Evolutionary conservation across 2,888 invertebrate species (phyloP).

Genomic region (Horisme vitalbata): DNA sequence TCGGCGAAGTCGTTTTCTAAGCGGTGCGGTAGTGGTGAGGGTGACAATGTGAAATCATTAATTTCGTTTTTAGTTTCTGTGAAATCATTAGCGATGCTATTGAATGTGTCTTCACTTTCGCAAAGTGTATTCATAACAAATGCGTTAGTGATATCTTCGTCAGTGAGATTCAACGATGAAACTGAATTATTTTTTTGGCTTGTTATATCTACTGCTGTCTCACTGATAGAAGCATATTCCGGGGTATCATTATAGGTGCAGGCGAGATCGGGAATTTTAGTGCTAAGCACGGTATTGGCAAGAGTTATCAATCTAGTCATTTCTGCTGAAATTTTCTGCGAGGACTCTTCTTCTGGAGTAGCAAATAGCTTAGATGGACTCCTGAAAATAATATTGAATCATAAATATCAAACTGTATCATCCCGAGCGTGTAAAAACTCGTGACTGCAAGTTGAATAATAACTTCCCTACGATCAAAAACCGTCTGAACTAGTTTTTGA

Average conservation of each 20-base stretch:
- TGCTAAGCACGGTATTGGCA: constrained; percentile 75
- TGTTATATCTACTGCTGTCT: constrained; percentile 35
- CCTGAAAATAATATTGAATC: constrained; percentile 54
- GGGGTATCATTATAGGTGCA: constrained; percentile 50
- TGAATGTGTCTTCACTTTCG: constrained; percentile 44
- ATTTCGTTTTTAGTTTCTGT: constrained; percentile 46
- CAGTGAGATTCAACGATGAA: constrained; percentile 46
- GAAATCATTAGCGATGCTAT: constrained; percentile 45
- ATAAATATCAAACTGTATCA: background rate
- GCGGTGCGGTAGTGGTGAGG: constrained; percentile 45
- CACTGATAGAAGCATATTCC: constrained; percentile 30
- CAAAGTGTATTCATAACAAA: constrained; percentile 48
- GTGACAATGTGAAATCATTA: constrained; percentile 48
- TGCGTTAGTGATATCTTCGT: constrained; percentile 48
- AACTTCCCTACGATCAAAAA: no score
- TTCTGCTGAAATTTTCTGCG: constrained; percentile 68
- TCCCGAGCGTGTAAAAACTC: no score
- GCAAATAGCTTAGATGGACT: constrained; percentile 63
- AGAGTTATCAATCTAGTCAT: constrained; percentile 74
- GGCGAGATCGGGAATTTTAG: constrained; percentile 71
- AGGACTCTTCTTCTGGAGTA: constrained; percentile 58
- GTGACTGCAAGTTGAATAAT: no score
- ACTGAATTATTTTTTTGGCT: constrained; percentile 41
- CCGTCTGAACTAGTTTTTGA: no score
- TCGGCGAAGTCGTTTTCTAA: constrained; percentile 53